phyloP scores from a whole-genome alignment of 2,797 vertebrate species.

The Macrochelys suwanniensis region DNA sequence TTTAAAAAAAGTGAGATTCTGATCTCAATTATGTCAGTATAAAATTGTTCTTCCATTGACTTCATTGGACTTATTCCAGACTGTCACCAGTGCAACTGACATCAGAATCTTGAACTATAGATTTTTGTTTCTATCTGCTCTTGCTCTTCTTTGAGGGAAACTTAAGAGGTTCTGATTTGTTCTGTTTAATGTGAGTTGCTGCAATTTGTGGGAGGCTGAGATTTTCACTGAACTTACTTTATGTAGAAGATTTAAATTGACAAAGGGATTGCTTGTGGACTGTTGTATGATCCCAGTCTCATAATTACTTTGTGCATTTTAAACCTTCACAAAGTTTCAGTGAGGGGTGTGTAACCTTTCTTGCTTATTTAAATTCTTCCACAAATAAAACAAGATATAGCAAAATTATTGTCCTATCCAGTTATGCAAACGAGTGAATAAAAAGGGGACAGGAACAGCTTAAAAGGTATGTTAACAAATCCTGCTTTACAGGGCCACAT shows the following conservation, averaged over 20 bases:
- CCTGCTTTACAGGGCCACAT: fast-evolving
- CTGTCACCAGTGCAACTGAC: not conserved
- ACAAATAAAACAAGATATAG: not conserved
- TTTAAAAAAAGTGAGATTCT: not conserved
- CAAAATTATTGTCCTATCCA: not conserved
- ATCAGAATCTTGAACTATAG: not conserved
- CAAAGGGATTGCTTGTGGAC: fast-evolving
- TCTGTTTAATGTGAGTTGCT: not conserved
- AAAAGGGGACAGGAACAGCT: not conserved
- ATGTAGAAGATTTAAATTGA: not conserved
- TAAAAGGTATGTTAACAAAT: not conserved
- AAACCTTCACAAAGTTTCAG: not conserved
- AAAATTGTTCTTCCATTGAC: not conserved
- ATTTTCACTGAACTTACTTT: not conserved
- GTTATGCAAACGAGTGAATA: not conserved
- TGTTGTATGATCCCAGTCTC: not conserved
- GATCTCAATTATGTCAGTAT: not conserved
- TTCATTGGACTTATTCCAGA: fast-evolving
- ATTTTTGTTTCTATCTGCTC: not conserved
- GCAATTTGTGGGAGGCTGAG: fast-evolving
- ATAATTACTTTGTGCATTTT: not conserved
- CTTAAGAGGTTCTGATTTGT: not conserved
- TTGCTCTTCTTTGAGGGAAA: not conserved
- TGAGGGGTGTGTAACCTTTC: not conserved
- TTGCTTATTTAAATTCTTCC: not conserved